phyloP scores from a whole-genome alignment of 1,140 invertebrate genomes.

The Pseudobourletiella spinata region DNA sequence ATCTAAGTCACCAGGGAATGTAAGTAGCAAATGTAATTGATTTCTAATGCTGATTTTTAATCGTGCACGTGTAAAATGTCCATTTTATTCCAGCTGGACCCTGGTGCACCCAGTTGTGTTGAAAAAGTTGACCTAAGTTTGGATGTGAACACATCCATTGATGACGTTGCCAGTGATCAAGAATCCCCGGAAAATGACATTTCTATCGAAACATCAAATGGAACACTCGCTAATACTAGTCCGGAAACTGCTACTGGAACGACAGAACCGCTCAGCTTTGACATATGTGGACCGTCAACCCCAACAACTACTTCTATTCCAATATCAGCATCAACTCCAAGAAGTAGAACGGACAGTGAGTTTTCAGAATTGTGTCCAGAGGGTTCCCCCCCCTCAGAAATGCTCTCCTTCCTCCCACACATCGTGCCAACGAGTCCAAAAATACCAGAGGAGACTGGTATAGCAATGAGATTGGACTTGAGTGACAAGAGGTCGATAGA shows the following conservation, averaged over 20 bases:
- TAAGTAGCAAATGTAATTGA: background rate
- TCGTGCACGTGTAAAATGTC: no score
- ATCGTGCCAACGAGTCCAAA: background rate
- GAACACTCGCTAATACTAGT: no score
- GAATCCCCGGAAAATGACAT: no score
- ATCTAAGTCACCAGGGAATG: background rate
- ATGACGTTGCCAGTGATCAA: background rate
- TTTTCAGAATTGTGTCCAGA: background rate
- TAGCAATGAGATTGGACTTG: background rate
- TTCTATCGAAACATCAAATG: no score
- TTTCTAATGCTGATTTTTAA: background rate
- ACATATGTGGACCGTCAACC: background rate
- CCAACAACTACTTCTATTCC: no score
- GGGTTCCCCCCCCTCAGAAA: background rate
- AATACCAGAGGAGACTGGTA: background rate
- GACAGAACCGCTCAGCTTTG: background rate
- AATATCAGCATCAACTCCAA: no score
- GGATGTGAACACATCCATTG: background rate
- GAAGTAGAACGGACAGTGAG: no score
- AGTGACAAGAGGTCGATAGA: background rate
- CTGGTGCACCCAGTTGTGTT: no score
- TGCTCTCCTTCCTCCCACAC: background rate
- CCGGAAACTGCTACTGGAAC: no score
- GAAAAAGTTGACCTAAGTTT: background rate
- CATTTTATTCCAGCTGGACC: background rate